Base-by-base conservation (phyloP, 2,797 vertebrate species). In the Melanogrammus aeglefinus region DNA sequence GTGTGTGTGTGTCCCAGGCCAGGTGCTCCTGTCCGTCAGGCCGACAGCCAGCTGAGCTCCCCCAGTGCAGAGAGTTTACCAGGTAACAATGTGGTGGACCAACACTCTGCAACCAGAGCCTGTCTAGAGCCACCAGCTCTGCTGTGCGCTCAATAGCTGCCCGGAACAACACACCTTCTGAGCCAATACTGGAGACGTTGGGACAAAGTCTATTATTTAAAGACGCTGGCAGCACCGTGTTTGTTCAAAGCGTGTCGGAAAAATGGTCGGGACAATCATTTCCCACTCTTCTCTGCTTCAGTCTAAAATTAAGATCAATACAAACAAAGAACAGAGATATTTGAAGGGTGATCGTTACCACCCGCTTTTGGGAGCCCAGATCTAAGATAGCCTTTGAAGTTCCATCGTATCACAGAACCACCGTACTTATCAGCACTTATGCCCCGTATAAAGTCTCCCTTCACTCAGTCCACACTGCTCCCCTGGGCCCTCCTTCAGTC, bases 1-100 rank as follows among this genome's bases (percentile, higher is more conserved):
- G n/a, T n/a, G n/a, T n/a, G n/a, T n/a, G n/a, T 73, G 78, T 70
- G 74, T 44, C 9, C 10, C 29, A n/a, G 69, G 24, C 57, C 76
- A 77, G 39, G 29, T 24, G 76, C 70, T 27, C 16, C 16, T 72
- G 76, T 77, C 69, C 33, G 16, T 72, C 76, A 72, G 69, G 16
- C 18, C 9, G 57, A 2, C n/a, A 24, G 66, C 31, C 12, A 47
- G 66, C n/a, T 4, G 14, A 72, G 69, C 29, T 8, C 33, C 33
- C 76, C 66, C 41, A 36, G 57, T n/a, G 57, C 18, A 29, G 18
- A 76, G 35, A 36, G 57, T 21, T 51, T 31, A 35, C 27, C 70
- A 72, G 41, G 70, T 47, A 66, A 66, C 57, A 66, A 66, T 66
- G n/a, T 66, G 57, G n/a, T 66, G 57, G 57, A 66, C 57, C 2